Evolutionary conservation across 1,140 invertebrate genomes (phyloP), one percentile per base, ranked within the genome.

Genomic region (Hyposmocoma kahamanoa): DNA sequence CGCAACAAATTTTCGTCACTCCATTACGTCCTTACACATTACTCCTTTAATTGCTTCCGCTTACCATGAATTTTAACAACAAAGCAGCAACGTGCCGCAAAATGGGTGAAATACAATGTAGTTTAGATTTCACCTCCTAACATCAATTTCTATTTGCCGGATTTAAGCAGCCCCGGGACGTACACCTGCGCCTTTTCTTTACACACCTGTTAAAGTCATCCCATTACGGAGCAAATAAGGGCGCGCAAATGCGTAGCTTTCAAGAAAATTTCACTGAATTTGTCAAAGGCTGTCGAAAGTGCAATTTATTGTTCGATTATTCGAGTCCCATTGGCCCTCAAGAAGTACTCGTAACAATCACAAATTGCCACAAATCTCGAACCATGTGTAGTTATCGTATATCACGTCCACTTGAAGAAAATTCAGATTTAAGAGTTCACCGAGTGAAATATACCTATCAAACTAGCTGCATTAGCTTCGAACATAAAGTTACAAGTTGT

Each of bases 1-100:
- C 49, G 56, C 67, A 72, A 71, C 71, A 74, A 79, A 74, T 84
- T 81, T 68, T 62, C 72, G 67, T 79, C 75, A 79, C 67, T 79
- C 75, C 66, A 78, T 83, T 75, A 79, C 63, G 63, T 72, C 65
- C 71, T 76, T 79, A 79, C 66, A 80, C 68, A 72, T 83, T 80
- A 73, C 67, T 64, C 59, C 50, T 66, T 63, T 80, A 80, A 80
- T 84, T 81, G 72, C 69, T 74, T 76, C 73, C 72, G 65, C 67
- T 84, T 75, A 76, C 63, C 67, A 68, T 72, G 70, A 76, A 77
- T 80, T 79, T 79, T 67, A 74, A 71, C 65, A 72, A 73, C 72
- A 84, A 78, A 74, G 64, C 66, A 69, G 51, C 52, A 57, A 66
- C 53, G 62, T 62, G 44, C 63, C 67, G 53, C 67, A 66, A 74